phyloP scores from a whole-genome alignment of 2,888 invertebrate species.

The Augochlorella aurata region DNA sequence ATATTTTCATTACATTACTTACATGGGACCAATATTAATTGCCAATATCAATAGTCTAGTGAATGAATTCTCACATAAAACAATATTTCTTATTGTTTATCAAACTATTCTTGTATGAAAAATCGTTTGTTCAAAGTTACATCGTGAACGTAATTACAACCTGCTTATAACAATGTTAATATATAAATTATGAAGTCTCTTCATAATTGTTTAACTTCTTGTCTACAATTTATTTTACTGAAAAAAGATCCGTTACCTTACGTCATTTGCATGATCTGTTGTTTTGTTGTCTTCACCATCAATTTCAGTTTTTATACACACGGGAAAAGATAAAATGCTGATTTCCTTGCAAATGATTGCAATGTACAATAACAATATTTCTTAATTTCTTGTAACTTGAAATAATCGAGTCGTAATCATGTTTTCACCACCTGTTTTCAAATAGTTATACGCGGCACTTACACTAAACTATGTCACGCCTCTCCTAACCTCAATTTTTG shows the following conservation, averaged over 20 bases:
- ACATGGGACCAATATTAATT: neutral
- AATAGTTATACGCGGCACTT: slow-evolving; percentile 19
- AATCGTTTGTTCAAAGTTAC: neutral
- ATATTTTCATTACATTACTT: neutral
- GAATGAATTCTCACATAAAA: neutral
- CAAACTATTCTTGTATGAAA: neutral
- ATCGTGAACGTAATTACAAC: neutral
- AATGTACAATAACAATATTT: slow-evolving; percentile 47
- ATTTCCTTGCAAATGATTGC: slow-evolving; percentile 32
- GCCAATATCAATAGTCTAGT: too few relatives aligned
- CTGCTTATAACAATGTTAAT: neutral
- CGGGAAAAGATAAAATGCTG: slow-evolving; percentile 34
- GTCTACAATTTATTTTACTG: slow-evolving; percentile 38
- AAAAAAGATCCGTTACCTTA: slow-evolving; percentile 72
- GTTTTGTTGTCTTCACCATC: slow-evolving; percentile 41
- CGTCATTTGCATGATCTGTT: slow-evolving; percentile 73
- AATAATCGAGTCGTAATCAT: slow-evolving; percentile 15
- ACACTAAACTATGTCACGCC: slow-evolving; percentile 28
- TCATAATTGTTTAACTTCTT: neutral
- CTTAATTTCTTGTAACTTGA: slow-evolving; percentile 17
- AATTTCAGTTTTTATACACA: slow-evolving; percentile 28
- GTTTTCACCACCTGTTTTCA: slow-evolving; percentile 13
- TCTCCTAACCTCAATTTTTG: slow-evolving; percentile 57
- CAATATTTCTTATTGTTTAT: neutral
- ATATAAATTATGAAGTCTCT: neutral